A percentile compares a stretch with the other conserved stretches of the same genome.
Conservation (phyloP, 2,113 vertebrate genomes). For the Rhea americana region DNA sequence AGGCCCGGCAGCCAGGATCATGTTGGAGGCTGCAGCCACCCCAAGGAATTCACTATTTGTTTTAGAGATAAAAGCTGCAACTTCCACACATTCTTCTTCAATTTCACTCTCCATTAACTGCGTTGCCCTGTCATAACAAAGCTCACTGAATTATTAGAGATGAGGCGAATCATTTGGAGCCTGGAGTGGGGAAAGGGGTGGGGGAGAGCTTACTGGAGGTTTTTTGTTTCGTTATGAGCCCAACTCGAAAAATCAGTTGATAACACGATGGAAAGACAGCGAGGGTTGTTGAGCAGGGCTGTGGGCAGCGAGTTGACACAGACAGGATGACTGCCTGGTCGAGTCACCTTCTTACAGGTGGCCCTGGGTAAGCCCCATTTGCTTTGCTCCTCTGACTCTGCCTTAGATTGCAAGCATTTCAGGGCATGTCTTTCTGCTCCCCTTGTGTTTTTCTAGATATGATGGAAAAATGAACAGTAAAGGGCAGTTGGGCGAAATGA, state of each 20-base stretch:
- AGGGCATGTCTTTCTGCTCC: neutral
- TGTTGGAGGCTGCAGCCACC: slow-evolving; percentile 68
- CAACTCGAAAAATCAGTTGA: neutral
- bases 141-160: slow-evolving; percentile 23
- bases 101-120: slow-evolving; percentile 72
- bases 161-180: neutral
- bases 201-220: rapidly evolving
- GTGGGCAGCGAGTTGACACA: neutral
- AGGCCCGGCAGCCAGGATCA: slow-evolving; percentile 35
- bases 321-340: neutral
- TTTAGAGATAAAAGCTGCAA: slow-evolving; percentile 82
- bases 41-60: slow-evolving; percentile 82
- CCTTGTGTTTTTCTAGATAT: neutral
- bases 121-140: slow-evolving; percentile 56
- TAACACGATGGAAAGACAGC: neutral
- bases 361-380: neutral
- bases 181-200: neutral
- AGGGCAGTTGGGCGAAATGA: neutral
- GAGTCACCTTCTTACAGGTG: neutral
- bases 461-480: neutral
- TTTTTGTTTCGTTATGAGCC: neutral
- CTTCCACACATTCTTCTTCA: slow-evolving; percentile 80
- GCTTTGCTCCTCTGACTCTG: neutral
- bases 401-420: neutral
- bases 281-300: neutral